Base-by-base conservation (phyloP, 2,888 invertebrate species). In the Callinectes sapidus region DNA sequence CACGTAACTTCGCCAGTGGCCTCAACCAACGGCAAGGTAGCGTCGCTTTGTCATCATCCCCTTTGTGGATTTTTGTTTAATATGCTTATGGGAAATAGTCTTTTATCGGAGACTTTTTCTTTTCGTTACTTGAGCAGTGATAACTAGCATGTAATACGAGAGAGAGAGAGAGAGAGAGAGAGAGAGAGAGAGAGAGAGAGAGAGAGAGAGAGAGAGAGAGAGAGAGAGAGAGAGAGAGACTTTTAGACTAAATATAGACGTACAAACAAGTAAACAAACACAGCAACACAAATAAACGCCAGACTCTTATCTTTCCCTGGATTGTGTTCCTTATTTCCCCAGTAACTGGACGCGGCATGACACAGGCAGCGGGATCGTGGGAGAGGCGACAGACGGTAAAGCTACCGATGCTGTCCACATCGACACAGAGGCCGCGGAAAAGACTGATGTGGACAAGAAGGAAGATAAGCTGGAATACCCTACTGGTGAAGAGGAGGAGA, bases 201-300 rank as follows among this genome's bases (percentile, higher is more conserved):
- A 61, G 61, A 61, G 61, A 61, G 61, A 61, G 61, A 61, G 61
- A 71, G 61, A 48, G 61, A 61, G 61, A 61, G 61, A 71, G 18
- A 61, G 61, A 61, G 61, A 61, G 61, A 61, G 61, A 61, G 61
- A 61, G 61, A 61, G 61, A 61, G 61, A 71, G 61, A 48, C n/a
- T 42, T 48, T 48, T 48, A 10, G 48, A 48, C 48, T 2, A 10
- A 8, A 61, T 16, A 61, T 2, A 61, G 61, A 61, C 18, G 23
- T 1, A 18, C 2, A 61, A 5, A 61, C 2, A 71, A 13, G 18
- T 1, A 61, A 16, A 61, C 14, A 61, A 2, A 61, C 61, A 61
- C 39, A n/a, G 16, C 13, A 3, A 18, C 3, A 61, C 18, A 23
- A 16, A 61, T 23, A 23, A 23, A 61, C 18, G 13, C 61, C 61